phyloP scores from a whole-genome alignment of 2,113 vertebrate genomes.

The Ictalurus furcatus region DNA sequence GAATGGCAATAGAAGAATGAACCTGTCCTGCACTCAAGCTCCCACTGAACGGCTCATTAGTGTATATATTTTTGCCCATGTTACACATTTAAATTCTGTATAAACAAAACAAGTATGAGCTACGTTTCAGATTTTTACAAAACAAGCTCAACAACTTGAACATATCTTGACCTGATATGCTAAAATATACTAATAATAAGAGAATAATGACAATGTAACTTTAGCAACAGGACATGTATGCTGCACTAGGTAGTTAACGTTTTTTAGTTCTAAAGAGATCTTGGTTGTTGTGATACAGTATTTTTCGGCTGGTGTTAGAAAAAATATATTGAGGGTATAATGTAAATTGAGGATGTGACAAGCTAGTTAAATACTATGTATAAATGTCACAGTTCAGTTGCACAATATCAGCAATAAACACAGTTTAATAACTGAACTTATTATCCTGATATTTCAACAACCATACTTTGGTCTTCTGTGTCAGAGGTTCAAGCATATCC shows the following conservation, averaged over 20 bases:
- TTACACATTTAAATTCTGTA: not conserved
- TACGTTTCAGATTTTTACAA: not conserved
- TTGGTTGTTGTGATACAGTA: not conserved
- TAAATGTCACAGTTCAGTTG: not conserved
- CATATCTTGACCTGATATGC: not conserved
- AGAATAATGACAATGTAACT: not conserved
- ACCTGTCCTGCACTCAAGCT: not conserved
- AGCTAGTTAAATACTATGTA: not conserved
- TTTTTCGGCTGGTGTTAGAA: not conserved
- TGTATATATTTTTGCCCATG: not conserved
- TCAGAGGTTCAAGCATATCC: not conserved
- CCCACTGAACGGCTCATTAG: not conserved
- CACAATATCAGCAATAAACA: not conserved
- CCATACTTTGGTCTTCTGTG: not conserved
- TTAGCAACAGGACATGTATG: not conserved
- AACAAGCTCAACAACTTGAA: not conserved
- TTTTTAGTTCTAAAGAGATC: not conserved
- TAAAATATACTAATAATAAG: slow-evolving; percentile 3
- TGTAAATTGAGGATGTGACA: not conserved
- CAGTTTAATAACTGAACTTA: not conserved
- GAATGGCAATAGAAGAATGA: not conserved
- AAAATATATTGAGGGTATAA: not conserved
- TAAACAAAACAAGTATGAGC: not conserved
- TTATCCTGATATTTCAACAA: not conserved
- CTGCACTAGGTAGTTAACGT: not conserved